phyloP scores from a whole-genome alignment of 1,140 invertebrate genomes.

The Schlechtendalia chinensis region DNA sequence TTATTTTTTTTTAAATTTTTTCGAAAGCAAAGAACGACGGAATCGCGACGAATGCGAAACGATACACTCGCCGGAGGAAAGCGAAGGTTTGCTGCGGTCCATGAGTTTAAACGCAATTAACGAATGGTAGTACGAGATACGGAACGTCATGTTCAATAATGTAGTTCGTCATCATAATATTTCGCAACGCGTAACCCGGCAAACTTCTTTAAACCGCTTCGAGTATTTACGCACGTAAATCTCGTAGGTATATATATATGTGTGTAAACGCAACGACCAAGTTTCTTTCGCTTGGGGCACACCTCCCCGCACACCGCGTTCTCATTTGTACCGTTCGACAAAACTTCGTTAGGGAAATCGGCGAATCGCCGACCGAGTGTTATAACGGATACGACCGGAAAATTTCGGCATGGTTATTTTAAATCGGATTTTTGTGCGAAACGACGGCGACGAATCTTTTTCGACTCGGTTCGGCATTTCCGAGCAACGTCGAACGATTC shows the following conservation, averaged over 20 bases:
- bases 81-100: background rate
- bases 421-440: conserved; percentile 12
- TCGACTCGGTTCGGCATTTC: too few relatives aligned
- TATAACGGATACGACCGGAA: background rate
- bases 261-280: background rate
- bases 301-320: too few relatives aligned
- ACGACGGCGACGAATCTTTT: background rate
- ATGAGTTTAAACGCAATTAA: conserved; percentile 16
- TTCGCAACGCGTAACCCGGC: conserved; percentile 10
- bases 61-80: background rate
- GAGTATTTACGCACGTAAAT: conserved; percentile 18
- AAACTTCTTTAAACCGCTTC: conserved; percentile 39
- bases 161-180: conserved; percentile 42
- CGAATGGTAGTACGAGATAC: background rate
- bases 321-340: conserved; percentile 25
- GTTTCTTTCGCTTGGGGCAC: conserved; percentile 29
- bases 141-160: conserved; percentile 15
- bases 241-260: background rate
- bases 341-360: conserved; percentile 46
- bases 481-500: too few relatives aligned
- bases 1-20: too few relatives aligned
- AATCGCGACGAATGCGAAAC: background rate
- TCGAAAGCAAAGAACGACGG: background rate
- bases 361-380: conserved; percentile 25
- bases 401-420: conserved; percentile 8